Conservation (phyloP, 2,113 vertebrate species). For the Pelobates fuscus region DNA sequence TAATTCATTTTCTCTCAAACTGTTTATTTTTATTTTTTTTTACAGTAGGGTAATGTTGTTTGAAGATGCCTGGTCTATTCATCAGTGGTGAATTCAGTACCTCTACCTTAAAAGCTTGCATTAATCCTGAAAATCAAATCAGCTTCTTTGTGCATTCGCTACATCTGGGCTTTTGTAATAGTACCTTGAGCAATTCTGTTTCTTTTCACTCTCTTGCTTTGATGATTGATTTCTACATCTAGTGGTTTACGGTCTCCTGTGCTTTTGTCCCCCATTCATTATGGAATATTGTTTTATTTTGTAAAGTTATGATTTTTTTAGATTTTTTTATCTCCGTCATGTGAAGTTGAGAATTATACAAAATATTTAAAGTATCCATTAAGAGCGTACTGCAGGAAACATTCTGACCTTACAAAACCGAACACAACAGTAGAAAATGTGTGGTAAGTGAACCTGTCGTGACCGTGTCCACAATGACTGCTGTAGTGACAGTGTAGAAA, state of each 20-base stretch:
- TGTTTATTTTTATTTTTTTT: not conserved
- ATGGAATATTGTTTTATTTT: not conserved
- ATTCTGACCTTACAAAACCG: too few species aligned
- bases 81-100: not conserved
- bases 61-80: not conserved
- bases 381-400: too few species aligned
- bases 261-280: not conserved
- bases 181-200: not conserved
- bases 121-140: not conserved
- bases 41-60: not conserved
- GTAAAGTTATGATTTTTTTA: not conserved
- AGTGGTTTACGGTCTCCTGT: not conserved
- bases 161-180: not conserved
- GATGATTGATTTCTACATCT: conserved; percentile 11
- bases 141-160: not conserved
- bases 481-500: too few species aligned
- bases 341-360: too few species aligned
- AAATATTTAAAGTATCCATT: too few species aligned
- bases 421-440: too few species aligned
- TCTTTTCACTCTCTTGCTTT: not conserved
- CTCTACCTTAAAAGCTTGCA: conserved; percentile 8
- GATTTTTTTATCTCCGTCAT: too few species aligned
- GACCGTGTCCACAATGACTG: too few species aligned
- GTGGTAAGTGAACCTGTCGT: too few species aligned
- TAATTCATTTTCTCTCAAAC: not conserved